Base-by-base conservation (phyloP, 2,113 vertebrate species). In the Saccopteryx bilineata region DNA sequence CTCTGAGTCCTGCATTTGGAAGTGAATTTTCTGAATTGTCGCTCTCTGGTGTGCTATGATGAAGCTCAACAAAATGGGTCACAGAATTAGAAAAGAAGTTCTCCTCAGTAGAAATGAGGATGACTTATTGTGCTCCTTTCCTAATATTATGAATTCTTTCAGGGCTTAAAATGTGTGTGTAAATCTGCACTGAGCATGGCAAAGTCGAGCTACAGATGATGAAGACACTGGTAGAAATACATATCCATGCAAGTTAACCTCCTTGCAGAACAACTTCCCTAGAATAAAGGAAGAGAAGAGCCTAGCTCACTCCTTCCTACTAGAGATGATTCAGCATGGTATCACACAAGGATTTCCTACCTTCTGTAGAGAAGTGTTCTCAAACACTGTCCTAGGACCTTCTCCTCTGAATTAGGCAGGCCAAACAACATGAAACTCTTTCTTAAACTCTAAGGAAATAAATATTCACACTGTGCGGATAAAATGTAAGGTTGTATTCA, bases 11-110 rank as follows among this genome's bases (percentile, higher is more conserved):
- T 86, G 78, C 85, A 96, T 90, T 94, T 93, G 95, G 93, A 94
- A 98, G 91, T 97, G 33, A 92, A 96, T 97, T 95, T 92, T 63
- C 94, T 87, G 91, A 97, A 97, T 97, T 74, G 74, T 97, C 97
- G 97, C 89, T 96, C 93, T 65, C 90, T 88, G 39, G 89, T 33
- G n/a, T 92, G n/a, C 50, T 68, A 81, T 3, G 0, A 75, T 39
- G 84, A 81, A 94, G 81, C 21, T 50, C 19, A 87, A 87, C 52
- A 76, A 81, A 85, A 60, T 79, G 74, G 60, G 68, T 92, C 92
- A 93, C 60, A 60, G 15, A 75, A 71, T 31, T 68, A 78, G n/a
- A 69, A 93, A 83, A 86, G n/a, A 52, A 71, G 21, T 87, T 60
- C 54, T 50, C 60, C 28, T 75, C 75, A 63, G 31, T 4, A 95